phyloP scores from a whole-genome alignment of 2,113 vertebrate species.

The Genyomyrus donnyi region DNA sequence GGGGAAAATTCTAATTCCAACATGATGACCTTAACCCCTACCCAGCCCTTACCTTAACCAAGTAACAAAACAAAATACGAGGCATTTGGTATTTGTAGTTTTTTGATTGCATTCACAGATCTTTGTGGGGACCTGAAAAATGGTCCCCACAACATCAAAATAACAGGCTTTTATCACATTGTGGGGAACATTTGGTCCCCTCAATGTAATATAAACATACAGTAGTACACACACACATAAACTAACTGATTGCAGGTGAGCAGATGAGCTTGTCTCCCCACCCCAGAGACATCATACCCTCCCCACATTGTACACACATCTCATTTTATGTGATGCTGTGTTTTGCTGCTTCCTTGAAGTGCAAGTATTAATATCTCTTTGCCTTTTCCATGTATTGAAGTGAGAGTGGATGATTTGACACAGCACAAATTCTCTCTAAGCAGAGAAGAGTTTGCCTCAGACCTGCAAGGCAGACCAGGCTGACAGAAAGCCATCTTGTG shows the following conservation, averaged over 20 bases:
- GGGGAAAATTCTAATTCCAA: background rate
- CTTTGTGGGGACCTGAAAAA: background rate
- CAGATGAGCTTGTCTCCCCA: background rate
- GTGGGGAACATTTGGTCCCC: background rate
- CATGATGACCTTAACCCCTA: background rate
- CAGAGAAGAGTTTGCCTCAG: background rate
- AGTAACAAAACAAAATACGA: background rate
- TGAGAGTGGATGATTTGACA: background rate
- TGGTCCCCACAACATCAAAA: background rate
- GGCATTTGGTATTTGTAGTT: background rate
- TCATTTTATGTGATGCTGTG: background rate
- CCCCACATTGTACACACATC: background rate
- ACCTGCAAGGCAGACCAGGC: background rate
- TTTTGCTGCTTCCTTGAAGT: background rate
- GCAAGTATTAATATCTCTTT: background rate
- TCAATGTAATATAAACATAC: background rate
- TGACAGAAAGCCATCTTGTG: background rate
- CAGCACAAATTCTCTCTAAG: background rate
- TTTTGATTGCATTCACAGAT: background rate
- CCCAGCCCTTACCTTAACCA: background rate
- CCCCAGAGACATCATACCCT: background rate
- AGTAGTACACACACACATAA: background rate
- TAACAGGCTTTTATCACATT: background rate
- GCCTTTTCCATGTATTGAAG: background rate
- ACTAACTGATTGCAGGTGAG: background rate